These are phyloP conservation scores for Tiliacea aurago DNA, from an alignment of 2,888 invertebrate genomes.

Conservation along the genomic window DNA sequence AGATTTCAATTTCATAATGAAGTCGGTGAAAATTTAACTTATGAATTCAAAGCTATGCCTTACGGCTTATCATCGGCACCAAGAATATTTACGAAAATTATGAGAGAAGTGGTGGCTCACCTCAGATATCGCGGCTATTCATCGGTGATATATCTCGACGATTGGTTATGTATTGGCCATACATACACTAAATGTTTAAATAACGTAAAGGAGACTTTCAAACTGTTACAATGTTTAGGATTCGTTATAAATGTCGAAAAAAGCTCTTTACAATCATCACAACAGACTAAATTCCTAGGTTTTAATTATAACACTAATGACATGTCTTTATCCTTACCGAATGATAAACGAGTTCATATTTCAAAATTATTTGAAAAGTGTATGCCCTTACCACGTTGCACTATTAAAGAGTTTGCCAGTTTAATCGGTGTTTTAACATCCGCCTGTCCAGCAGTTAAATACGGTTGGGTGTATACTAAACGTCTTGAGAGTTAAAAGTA, in stretches of 20 bases:
- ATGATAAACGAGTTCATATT: not conserved
- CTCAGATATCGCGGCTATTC: not conserved
- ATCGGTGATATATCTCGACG: not conserved
- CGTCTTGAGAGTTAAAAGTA: conserved; percentile 1
- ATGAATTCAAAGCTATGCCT: not conserved
- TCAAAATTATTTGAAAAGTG: not conserved
- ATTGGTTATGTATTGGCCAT: not conserved
- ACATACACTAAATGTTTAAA: not conserved
- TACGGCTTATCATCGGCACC: not conserved
- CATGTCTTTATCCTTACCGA: not conserved
- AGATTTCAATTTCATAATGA: conserved; percentile 2
- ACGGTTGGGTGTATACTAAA: conserved; percentile 1
- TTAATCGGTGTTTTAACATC: not conserved
- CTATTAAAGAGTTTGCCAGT: not conserved
- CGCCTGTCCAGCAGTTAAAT: not conserved
- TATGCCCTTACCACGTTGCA: not conserved
- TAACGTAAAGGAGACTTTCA: too few relatives aligned
- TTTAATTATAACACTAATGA: too few relatives aligned
- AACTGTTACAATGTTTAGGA: not conserved
- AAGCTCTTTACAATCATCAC: not conserved
- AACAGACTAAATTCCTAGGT: too few relatives aligned
- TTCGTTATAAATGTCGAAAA: not conserved
- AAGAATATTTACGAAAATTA: not conserved
- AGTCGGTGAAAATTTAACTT: not conserved
- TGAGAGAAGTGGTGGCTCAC: not conserved